A percentile compares a stretch with the other conserved stretches of the same genome.
phyloP scores from a whole-genome alignment of 2,113 vertebrate genomes.

The Isichthys henryi region DNA sequence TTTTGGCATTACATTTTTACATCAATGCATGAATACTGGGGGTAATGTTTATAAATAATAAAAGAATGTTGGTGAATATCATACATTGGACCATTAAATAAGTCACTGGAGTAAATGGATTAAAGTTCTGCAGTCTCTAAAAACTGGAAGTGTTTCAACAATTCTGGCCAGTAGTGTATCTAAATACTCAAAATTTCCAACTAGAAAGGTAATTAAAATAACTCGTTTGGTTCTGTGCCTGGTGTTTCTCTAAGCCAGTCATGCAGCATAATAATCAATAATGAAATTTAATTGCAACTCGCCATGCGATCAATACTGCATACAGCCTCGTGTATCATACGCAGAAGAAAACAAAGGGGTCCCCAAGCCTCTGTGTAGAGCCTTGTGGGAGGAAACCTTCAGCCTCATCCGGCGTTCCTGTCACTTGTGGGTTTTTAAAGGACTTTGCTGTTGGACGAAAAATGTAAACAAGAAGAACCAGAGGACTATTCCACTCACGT shows the following conservation, averaged over 20 bases:
- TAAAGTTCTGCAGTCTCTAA: neutral
- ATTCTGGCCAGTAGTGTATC: neutral
- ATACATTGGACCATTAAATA: neutral
- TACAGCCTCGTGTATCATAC: neutral
- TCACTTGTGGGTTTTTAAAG: neutral
- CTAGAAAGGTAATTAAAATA: neutral
- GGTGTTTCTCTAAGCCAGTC: neutral
- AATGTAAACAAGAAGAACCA: neutral
- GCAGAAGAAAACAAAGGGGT: neutral
- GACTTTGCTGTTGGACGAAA: neutral
- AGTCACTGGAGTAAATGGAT: neutral
- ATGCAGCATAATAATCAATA: neutral
- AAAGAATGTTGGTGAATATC: neutral
- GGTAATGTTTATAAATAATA: neutral
- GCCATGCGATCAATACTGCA: neutral
- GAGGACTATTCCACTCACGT: neutral
- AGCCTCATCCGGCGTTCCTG: neutral
- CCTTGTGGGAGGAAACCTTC: neutral
- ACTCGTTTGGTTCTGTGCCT: neutral
- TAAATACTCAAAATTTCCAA: neutral
- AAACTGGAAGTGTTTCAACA: neutral
- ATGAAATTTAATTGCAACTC: neutral
- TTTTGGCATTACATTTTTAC: neutral
- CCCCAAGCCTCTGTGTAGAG: neutral
- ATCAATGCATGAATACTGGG: neutral